A percentile compares a stretch with the other conserved stretches of the same genome.
phyloP scores from a whole-genome alignment of 2,888 invertebrate species.

The Heliconius charithonia region DNA sequence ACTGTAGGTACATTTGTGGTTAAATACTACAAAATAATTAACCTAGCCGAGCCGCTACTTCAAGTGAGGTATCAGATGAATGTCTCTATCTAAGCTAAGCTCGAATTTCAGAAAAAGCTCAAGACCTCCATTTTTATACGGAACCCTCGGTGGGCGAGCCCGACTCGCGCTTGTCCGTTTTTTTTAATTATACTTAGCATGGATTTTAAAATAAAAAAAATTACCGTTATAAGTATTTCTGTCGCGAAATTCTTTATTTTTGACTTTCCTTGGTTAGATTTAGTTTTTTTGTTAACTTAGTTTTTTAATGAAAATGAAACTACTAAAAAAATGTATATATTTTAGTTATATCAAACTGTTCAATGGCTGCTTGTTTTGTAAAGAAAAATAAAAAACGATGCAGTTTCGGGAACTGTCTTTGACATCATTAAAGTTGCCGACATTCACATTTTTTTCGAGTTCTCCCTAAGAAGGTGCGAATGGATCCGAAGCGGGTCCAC shows the following conservation, averaged over 20 bases:
- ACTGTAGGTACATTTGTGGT: too few species aligned
- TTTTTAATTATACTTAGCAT: not conserved
- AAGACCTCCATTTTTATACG: too few species aligned
- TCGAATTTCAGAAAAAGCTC: too few species aligned
- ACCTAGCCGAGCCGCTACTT: too few species aligned
- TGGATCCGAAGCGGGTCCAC: slow-evolving; percentile 58
- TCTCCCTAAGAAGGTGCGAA: slow-evolving; percentile 55
- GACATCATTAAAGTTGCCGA: slow-evolving; percentile 37
- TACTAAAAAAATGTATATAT: not conserved
- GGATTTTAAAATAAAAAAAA: not conserved
- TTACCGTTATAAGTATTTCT: not conserved
- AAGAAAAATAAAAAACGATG: not conserved
- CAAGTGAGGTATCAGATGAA: too few species aligned
- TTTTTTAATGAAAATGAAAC: not conserved
- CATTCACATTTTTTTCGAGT: slow-evolving; percentile 31
- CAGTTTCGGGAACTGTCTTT: slow-evolving; percentile 21
- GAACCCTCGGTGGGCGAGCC: too few species aligned
- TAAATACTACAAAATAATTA: too few species aligned
- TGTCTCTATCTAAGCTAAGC: too few species aligned
- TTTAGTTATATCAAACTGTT: not conserved
- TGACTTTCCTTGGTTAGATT: not conserved
- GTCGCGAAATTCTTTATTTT: not conserved
- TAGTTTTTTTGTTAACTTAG: not conserved
- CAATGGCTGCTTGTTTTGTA: not conserved
- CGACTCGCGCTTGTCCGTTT: too few species aligned